A percentile compares a stretch with the other conserved stretches of the same genome.
Conservation (phyloP, 1,140 invertebrate species). For the Micrasema longulum region DNA sequence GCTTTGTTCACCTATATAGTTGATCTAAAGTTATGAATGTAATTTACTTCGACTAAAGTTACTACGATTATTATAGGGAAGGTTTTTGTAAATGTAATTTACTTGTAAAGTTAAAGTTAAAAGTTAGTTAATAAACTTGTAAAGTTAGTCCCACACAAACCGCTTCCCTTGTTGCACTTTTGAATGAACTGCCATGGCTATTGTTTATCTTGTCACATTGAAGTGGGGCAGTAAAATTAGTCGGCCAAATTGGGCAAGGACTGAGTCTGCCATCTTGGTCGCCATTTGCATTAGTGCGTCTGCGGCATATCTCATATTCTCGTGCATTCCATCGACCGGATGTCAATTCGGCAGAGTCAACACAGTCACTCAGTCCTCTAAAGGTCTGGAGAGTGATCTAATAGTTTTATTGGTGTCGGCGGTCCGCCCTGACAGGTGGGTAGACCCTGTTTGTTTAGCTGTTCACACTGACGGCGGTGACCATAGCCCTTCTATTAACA, state of each 20-base stretch:
- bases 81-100: too few relatives aligned
- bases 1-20: too few relatives aligned
- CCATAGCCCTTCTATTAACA: not conserved
- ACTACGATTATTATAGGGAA: too few relatives aligned
- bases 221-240: conserved; percentile 23
- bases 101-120: too few relatives aligned
- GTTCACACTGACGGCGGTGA: conserved; percentile 38
- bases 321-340: conserved; percentile 45
- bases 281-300: conserved; percentile 48
- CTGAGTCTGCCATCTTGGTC: conserved; percentile 21
- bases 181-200: conserved; percentile 21
- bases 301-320: conserved; percentile 29
- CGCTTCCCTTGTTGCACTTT: not conserved
- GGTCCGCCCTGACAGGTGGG: conserved; percentile 29
- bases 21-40: too few relatives aligned
- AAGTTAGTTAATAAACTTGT: too few relatives aligned
- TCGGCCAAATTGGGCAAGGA: conserved; percentile 6
- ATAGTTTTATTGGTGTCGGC: conserved; percentile 51
- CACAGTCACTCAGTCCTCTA: conserved; percentile 30
- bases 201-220: conserved; percentile 32
- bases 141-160: too few relatives aligned
- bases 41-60: too few relatives aligned
- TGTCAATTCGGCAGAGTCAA: conserved; percentile 49
- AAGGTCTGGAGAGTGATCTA: conserved; percentile 51
- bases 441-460: conserved; percentile 52